A percentile compares a stretch with the other conserved stretches of the same genome.
Evolutionary conservation across 1,140 invertebrate genomes (phyloP).

Genomic region (Aphelenchoides fujianensis): DNA sequence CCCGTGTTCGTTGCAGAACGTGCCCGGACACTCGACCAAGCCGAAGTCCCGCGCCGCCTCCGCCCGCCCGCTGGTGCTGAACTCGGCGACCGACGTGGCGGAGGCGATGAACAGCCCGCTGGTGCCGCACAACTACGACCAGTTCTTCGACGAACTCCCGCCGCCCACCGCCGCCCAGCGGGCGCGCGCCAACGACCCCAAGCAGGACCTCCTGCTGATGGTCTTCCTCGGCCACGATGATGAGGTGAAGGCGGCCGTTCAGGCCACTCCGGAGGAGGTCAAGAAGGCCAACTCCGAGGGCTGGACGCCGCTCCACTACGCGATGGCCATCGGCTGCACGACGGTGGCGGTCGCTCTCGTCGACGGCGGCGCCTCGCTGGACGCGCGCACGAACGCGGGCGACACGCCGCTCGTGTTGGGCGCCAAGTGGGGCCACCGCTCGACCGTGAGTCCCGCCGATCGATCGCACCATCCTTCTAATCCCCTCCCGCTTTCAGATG

Average conservation of each 20-base stretch:
- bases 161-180: background rate
- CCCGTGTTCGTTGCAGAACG: too few relatives aligned
- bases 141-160: background rate
- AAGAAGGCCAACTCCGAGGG: background rate
- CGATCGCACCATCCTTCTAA: too few relatives aligned
- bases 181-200: background rate
- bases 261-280: background rate
- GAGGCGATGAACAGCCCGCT: too few relatives aligned
- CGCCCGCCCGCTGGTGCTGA: too few relatives aligned
- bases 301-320: background rate
- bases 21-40: too few relatives aligned
- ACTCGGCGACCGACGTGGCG: too few relatives aligned
- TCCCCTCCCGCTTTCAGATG: background rate
- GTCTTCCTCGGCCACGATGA: background rate
- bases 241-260: background rate
- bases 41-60: too few relatives aligned
- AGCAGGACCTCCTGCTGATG: background rate
- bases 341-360: background rate
- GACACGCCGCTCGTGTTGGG: background rate
- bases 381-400: background rate
- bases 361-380: background rate
- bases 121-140: background rate
- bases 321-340: background rate
- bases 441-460: background rate
- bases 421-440: background rate